Conservation (phyloP, 2,113 vertebrate genomes). For the Puma concolor region DNA sequence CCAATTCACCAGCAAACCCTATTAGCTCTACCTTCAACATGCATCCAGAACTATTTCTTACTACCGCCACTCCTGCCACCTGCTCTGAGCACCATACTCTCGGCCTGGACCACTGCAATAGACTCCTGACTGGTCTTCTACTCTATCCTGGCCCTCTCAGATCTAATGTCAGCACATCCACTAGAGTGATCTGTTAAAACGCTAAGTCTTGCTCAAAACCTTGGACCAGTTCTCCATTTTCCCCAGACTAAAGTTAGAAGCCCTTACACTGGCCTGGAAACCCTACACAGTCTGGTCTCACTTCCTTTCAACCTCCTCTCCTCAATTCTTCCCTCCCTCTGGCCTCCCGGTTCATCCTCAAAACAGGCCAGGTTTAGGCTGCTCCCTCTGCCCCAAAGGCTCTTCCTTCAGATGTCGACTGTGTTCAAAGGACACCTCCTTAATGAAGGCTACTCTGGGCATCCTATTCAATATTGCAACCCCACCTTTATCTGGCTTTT, state of each 20-base stretch:
- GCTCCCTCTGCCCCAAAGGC: not conserved
- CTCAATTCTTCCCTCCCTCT: not conserved
- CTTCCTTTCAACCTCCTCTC: not conserved
- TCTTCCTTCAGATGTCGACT: not conserved
- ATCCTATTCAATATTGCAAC: not conserved
- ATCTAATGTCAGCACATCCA: not conserved
- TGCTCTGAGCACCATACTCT: not conserved
- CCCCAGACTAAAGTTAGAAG: not conserved
- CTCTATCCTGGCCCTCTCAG: not conserved
- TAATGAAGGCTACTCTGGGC: not conserved
- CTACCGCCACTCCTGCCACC: too few species aligned
- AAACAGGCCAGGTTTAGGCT: too few species aligned
- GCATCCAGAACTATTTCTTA: not conserved
- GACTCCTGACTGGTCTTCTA: not conserved
- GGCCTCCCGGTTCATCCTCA: not conserved
- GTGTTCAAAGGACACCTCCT: not conserved
- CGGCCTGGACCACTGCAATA: not conserved
- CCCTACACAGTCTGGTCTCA: not conserved
- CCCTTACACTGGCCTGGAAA: not conserved
- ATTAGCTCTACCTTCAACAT: not conserved
- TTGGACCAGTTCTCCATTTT: not conserved
- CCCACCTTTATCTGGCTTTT: not conserved
- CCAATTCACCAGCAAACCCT: not conserved
- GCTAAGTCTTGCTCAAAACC: not conserved
- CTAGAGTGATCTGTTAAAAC: not conserved